Conservation (phyloP, 1,140 invertebrate species). For the Zaprionus africanus region DNA sequence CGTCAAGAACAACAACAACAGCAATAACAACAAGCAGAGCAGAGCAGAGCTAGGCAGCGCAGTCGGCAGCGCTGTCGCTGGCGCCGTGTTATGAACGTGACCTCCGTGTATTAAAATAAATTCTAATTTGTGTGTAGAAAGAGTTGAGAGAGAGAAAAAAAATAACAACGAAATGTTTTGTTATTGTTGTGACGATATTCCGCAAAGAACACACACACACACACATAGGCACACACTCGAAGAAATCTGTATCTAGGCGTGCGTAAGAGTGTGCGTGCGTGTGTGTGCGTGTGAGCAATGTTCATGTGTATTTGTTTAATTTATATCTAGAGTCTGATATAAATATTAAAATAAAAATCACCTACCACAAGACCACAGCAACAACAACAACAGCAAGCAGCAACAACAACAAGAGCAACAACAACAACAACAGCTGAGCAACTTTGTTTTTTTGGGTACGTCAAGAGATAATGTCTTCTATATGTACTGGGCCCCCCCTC, state of each 20-base stretch:
- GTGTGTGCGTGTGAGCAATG: slow-evolving; percentile 41
- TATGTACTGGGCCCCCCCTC: slow-evolving; percentile 48
- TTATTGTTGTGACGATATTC: slow-evolving; percentile 75
- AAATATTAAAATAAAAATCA: slow-evolving; percentile 77
- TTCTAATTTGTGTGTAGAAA: slow-evolving; percentile 81
- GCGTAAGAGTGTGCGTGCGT: slow-evolving; percentile 19
- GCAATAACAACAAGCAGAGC: slow-evolving; percentile 31
- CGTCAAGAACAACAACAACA: slow-evolving; percentile 53
- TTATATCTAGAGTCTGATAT: slow-evolving; percentile 82
- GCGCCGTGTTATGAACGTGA: slow-evolving; percentile 77
- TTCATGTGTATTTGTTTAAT: slow-evolving; percentile 79
- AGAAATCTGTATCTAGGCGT: slow-evolving; percentile 33
- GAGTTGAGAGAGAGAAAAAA: slow-evolving; percentile 50
- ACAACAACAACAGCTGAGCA: slow-evolving; percentile 12
- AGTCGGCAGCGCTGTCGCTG: slow-evolving; percentile 54
- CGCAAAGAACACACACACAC: slow-evolving; percentile 57
- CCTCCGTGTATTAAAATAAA: slow-evolving; percentile 82
- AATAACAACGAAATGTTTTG: slow-evolving; percentile 59
- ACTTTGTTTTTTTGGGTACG: slow-evolving; percentile 62
- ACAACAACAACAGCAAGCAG: slow-evolving; percentile 53
- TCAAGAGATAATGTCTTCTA: slow-evolving; percentile 76
- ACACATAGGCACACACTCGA: slow-evolving; percentile 17
- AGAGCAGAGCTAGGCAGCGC: slow-evolving; percentile 30
- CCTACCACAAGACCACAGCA: slow-evolving; percentile 45
- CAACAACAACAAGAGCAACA: slow-evolving; percentile 22